These are phyloP conservation scores for Actinernus sp. DNA, from an alignment of 92 coral and sea anemone genomes.

Conservation along the genomic window DNA sequence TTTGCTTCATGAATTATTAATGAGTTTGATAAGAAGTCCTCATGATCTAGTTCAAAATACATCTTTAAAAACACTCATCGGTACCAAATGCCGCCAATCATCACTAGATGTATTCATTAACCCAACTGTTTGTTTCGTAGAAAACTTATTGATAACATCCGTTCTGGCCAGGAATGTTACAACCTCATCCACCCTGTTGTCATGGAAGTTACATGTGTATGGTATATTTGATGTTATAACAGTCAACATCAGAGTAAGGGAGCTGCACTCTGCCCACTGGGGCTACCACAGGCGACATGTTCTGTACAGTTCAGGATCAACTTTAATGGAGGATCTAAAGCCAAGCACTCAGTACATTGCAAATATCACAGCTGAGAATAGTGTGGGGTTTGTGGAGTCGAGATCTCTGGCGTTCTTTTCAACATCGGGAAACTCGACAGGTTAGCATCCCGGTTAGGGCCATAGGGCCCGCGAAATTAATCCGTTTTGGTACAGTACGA, in stretches of 20 bases:
- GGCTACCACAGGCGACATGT: slow-evolving; percentile 14
- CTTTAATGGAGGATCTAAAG: slow-evolving; percentile 43
- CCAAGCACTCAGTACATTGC: slow-evolving; percentile 61
- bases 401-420: slow-evolving; percentile 67
- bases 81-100: neutral
- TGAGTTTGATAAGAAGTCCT: too few species aligned
- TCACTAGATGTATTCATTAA: slow-evolving; percentile 42
- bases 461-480: too few species aligned
- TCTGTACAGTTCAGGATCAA: slow-evolving; percentile 20
- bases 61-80: too few species aligned
- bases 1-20: too few species aligned
- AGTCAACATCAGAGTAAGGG: slow-evolving; percentile 57
- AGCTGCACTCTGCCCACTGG: slow-evolving; percentile 53
- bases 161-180: slow-evolving; percentile 67
- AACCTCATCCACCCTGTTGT: slow-evolving; percentile 41
- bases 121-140: neutral
- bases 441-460: too few species aligned
- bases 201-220: slow-evolving; percentile 63
- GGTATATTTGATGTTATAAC: slow-evolving; percentile 40
- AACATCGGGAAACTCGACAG: slow-evolving; percentile 63
- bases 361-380: slow-evolving; percentile 53
- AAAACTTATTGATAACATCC: slow-evolving; percentile 20
- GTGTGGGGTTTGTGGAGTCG: slow-evolving; percentile 37
- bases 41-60: too few species aligned
- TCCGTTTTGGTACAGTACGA: too few species aligned